A percentile compares a stretch with the other conserved stretches of the same genome.
Evolutionary conservation across 2,113 vertebrate species (phyloP).

Genomic region (Camelus dromedarius): DNA sequence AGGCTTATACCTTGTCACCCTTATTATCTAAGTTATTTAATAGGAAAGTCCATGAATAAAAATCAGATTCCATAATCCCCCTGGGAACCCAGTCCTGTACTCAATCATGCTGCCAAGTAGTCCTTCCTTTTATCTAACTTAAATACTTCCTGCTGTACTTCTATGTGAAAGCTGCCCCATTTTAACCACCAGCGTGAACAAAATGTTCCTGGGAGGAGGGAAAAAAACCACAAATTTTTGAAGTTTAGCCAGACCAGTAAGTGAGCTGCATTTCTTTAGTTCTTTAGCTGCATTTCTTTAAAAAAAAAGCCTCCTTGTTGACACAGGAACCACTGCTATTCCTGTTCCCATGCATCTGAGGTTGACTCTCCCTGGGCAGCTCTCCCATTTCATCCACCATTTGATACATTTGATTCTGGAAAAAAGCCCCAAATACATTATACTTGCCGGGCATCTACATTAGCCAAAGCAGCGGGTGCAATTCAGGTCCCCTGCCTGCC

Average conservation of each 20-base stretch:
- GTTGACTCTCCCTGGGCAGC: constrained; percentile 53
- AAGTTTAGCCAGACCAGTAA: constrained; percentile 72
- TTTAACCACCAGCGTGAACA: constrained; percentile 68
- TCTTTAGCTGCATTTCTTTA: constrained; percentile 71
- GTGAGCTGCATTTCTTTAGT: constrained; percentile 74
- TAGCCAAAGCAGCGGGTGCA: constrained; percentile 2
- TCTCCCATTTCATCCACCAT: constrained; percentile 55
- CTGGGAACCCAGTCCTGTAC: constrained; percentile 41
- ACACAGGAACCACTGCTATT: constrained; percentile 69
- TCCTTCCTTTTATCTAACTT: constrained; percentile 70
- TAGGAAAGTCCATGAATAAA: constrained; percentile 32
- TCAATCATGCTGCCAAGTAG: constrained; percentile 30
- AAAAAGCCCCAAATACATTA: constrained; percentile 56
- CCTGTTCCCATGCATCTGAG: constrained; percentile 66
- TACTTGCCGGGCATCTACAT: constrained; percentile 55
- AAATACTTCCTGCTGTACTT: constrained; percentile 74
- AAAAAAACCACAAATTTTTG: constrained; percentile 45
- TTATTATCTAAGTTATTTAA: constrained; percentile 62
- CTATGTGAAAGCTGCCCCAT: constrained; percentile 64
- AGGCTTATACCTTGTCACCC: background rate
- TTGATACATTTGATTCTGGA: constrained; percentile 72
- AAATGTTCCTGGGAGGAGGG: constrained; percentile 63
- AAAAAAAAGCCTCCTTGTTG: constrained; percentile 65
- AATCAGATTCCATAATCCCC: constrained; percentile 58
- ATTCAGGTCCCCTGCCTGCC: constrained; percentile 46